These are phyloP conservation scores for Lithophane ornitopus DNA, from an alignment of 2,888 invertebrate genomes.

Conservation along the genomic window DNA sequence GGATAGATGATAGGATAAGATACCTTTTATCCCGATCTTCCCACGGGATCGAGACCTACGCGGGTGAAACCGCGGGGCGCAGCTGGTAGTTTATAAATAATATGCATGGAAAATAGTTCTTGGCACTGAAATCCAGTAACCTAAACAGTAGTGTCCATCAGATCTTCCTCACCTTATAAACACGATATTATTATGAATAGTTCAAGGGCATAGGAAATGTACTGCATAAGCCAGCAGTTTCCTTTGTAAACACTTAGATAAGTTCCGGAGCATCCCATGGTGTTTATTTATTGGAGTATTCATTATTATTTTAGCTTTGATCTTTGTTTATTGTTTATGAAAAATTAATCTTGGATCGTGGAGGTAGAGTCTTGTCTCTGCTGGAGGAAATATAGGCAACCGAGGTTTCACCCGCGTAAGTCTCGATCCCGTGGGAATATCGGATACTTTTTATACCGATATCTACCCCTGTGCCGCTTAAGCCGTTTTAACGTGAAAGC, in stretches of 20 bases:
- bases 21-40: too few relatives aligned
- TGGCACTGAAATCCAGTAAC: slow-evolving; percentile 23
- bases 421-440: too few relatives aligned
- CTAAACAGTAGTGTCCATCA: slow-evolving; percentile 12
- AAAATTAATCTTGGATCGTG: not conserved
- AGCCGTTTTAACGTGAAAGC: too few relatives aligned
- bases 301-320: slow-evolving; percentile 13
- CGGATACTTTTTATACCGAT: too few relatives aligned
- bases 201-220: slow-evolving; percentile 11
- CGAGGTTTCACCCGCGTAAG: too few relatives aligned
- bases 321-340: slow-evolving; percentile 3
- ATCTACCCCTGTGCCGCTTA: too few relatives aligned
- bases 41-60: too few relatives aligned
- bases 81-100: too few relatives aligned
- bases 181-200: not conserved
- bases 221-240: not conserved
- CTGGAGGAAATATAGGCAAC: not conserved
- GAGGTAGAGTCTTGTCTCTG: not conserved
- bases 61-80: too few relatives aligned
- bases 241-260: slow-evolving; percentile 20
- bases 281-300: slow-evolving; percentile 11
- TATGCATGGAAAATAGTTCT: slow-evolving; percentile 11
- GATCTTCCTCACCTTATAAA: slow-evolving; percentile 6
- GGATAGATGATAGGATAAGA: too few relatives aligned
- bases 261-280: not conserved